phyloP scores from a whole-genome alignment of 2,888 invertebrate species.

The Spodoptera exigua region DNA sequence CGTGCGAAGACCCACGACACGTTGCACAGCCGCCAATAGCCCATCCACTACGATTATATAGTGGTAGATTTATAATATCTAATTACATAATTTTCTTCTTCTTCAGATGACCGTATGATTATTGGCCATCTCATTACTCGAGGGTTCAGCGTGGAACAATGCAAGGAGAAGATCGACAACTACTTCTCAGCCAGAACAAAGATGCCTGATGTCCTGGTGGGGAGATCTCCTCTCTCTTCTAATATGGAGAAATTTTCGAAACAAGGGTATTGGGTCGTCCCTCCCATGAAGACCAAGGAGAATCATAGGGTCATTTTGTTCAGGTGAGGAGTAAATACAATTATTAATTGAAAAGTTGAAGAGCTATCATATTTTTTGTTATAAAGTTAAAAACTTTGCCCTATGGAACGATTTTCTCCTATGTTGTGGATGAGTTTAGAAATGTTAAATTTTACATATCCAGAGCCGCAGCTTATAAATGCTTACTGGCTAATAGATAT shows the following conservation, averaged over 20 bases:
- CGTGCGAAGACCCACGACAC: no score
- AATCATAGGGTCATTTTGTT: conserved; percentile 44
- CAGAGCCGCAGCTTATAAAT: no score
- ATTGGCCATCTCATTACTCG: conserved; percentile 57
- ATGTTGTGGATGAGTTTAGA: no score
- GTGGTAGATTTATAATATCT: no score
- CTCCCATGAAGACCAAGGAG: conserved; percentile 49
- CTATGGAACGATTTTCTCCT: no score
- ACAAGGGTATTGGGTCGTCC: conserved; percentile 42
- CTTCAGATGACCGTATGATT: conserved; percentile 63
- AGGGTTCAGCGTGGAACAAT: conserved; percentile 62
- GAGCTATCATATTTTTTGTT: background rate
- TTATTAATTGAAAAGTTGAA: background rate
- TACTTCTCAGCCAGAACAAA: conserved; percentile 56
- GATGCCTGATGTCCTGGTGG: conserved; percentile 59
- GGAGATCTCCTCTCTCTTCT: conserved; percentile 20
- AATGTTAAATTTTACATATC: no score
- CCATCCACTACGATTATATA: no score
- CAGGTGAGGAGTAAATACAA: conserved; percentile 25
- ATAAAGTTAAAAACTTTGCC: no score
- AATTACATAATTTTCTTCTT: background rate
- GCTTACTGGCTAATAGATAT: no score
- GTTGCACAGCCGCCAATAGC: no score
- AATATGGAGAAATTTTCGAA: conserved; percentile 33
- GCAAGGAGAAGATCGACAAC: conserved; percentile 64